A percentile compares a stretch with the other conserved stretches of the same genome.
Conservation (phyloP, 2,113 vertebrate genomes). For the Syrmaticus mikado region DNA sequence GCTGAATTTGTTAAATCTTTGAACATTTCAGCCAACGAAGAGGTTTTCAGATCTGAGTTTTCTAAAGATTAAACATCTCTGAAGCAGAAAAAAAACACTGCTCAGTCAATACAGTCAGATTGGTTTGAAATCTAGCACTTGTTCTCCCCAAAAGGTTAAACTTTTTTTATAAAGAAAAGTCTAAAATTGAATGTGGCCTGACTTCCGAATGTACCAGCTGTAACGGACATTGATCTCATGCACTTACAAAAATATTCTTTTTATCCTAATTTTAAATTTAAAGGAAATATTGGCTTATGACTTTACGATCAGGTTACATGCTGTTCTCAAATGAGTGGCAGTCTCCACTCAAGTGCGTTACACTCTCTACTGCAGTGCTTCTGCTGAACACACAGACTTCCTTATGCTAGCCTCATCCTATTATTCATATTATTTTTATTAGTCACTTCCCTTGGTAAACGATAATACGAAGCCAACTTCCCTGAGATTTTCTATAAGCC, state of each 20-base stretch:
- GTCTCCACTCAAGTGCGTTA: not conserved
- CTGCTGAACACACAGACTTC: accelerated
- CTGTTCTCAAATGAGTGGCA: not conserved
- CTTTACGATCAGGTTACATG: not conserved
- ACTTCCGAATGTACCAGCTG: not conserved
- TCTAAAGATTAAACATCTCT: constrained; percentile 52
- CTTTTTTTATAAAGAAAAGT: not conserved
- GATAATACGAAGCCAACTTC: constrained; percentile 1
- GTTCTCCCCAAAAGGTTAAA: not conserved
- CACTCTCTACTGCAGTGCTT: not conserved
- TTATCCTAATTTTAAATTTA: not conserved
- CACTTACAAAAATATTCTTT: not conserved
- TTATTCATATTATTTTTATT: constrained; percentile 5
- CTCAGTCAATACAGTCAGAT: constrained; percentile 47
- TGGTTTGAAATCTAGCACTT: constrained; percentile 32
- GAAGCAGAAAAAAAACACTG: constrained; percentile 10
- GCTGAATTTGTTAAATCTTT: constrained; percentile 73
- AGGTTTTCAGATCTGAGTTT: constrained; percentile 65
- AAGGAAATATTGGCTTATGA: not conserved
- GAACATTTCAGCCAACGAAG: constrained; percentile 63
- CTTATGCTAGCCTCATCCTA: not conserved
- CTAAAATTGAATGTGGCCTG: not conserved
- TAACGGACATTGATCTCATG: not conserved
- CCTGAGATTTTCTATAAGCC: constrained; percentile 1
- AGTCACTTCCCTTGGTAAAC: constrained; percentile 6